phyloP scores from a whole-genome alignment of 2,888 invertebrate species.

The Apodemia duryi region DNA sequence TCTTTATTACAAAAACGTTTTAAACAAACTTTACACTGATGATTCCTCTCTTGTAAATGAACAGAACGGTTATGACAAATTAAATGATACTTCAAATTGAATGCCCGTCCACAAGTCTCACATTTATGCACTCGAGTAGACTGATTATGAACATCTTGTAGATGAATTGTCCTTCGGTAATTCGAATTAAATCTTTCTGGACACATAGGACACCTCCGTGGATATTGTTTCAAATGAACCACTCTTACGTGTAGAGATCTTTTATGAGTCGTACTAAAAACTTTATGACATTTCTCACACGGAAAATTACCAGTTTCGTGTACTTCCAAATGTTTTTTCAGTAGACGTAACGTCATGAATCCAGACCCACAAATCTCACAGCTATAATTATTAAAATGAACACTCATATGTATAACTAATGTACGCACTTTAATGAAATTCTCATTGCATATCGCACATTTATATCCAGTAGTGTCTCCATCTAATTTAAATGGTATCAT shows the following conservation, averaged over 20 bases:
- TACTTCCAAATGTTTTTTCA: constrained; percentile 68
- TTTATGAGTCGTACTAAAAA: constrained; percentile 64
- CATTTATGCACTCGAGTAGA: constrained; percentile 68
- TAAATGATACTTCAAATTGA: constrained; percentile 65
- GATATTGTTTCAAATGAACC: constrained; percentile 64
- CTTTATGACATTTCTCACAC: constrained; percentile 62
- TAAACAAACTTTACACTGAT: constrained; percentile 73
- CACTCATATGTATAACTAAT: constrained; percentile 70
- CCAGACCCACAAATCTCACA: constrained; percentile 70
- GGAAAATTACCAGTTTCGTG: constrained; percentile 67
- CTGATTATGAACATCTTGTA: constrained; percentile 69
- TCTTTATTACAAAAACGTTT: constrained; percentile 77
- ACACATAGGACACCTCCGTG: constrained; percentile 64
- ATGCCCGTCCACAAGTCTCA: constrained; percentile 63
- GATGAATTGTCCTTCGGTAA: constrained; percentile 65
- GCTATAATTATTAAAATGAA: constrained; percentile 70
- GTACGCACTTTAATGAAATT: constrained; percentile 63
- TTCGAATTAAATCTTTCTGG: constrained; percentile 70
- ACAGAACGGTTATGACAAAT: constrained; percentile 67
- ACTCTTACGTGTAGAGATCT: constrained; percentile 60
- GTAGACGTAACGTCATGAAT: constrained; percentile 63
- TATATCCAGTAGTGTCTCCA: constrained; percentile 46
- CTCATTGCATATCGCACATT: constrained; percentile 61
- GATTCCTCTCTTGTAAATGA: constrained; percentile 70
- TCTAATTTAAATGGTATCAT: constrained; percentile 66